phyloP scores from a whole-genome alignment of 2,797 vertebrate species.

The Rhinophrynus dorsalis region DNA sequence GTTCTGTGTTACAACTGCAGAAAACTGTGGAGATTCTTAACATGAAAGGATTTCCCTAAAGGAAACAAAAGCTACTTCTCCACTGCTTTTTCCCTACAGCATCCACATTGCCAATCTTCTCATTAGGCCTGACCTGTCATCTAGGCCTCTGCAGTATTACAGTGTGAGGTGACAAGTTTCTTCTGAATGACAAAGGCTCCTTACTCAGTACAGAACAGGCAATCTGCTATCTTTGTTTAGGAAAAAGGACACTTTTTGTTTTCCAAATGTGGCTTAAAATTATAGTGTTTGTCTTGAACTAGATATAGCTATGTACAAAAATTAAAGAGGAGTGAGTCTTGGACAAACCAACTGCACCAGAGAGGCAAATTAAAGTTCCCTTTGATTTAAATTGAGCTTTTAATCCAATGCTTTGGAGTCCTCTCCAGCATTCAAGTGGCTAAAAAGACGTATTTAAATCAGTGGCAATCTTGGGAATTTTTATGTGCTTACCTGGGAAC shows the following conservation, averaged over 20 bases:
- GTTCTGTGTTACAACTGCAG: conserved; percentile 44
- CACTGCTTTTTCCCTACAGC: conserved; percentile 56
- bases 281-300: too few species aligned
- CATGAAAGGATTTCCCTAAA: conserved; percentile 58
- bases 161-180: conserved; percentile 64
- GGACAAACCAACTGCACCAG: too few species aligned
- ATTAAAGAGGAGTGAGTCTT: too few species aligned
- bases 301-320: too few species aligned
- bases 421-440: too few species aligned
- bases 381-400: too few species aligned
- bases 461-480: too few species aligned
- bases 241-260: background rate
- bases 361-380: too few species aligned
- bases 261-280: too few species aligned
- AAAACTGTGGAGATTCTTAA: conserved; percentile 51
- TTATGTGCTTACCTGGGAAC: too few species aligned
- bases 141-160: conserved; percentile 64
- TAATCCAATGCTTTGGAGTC: too few species aligned
- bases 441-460: too few species aligned
- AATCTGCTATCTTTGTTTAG: conserved; percentile 64
- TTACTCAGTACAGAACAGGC: conserved; percentile 70
- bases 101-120: conserved; percentile 66
- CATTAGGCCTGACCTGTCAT: conserved; percentile 71
- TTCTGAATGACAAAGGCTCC: conserved; percentile 72
- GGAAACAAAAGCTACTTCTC: conserved; percentile 62